Evolutionary conservation across 2,888 invertebrate genomes (phyloP).

Genomic region (Lapara coniferarum): DNA sequence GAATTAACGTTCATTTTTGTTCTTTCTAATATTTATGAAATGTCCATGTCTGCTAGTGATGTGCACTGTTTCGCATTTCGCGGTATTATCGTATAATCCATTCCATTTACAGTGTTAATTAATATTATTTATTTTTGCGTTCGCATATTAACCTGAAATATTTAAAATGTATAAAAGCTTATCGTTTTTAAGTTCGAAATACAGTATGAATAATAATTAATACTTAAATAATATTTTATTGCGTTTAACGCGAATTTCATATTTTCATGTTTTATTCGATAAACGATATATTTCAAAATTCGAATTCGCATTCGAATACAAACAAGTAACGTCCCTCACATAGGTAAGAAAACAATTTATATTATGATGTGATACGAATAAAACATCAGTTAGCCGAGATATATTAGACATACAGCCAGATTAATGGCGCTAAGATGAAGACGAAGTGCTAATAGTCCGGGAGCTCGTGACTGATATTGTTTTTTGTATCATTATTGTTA

Average conservation of each 20-base stretch:
- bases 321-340: slow-evolving; percentile 15
- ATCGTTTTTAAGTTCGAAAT: neutral
- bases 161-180: too few species aligned
- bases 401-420: slow-evolving; percentile 70
- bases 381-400: slow-evolving; percentile 64
- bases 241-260: too few species aligned
- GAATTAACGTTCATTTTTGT: too few species aligned
- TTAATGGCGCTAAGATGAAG: slow-evolving; percentile 66
- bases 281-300: neutral
- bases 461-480: slow-evolving; percentile 39
- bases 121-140: too few species aligned
- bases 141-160: too few species aligned
- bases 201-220: neutral
- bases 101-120: too few species aligned
- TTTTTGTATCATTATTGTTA: neutral
- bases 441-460: slow-evolving; percentile 44
- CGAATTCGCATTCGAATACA: neutral
- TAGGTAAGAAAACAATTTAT: slow-evolving; percentile 59
- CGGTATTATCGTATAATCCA: too few species aligned
- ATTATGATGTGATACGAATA: slow-evolving; percentile 57
- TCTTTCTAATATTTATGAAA: too few species aligned
- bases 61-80: too few species aligned
- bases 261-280: too few species aligned
- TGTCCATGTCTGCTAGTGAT: too few species aligned
- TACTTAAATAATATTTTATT: neutral